phyloP scores from a whole-genome alignment of 2,888 invertebrate species.

The Drosophila nigricruria region DNA sequence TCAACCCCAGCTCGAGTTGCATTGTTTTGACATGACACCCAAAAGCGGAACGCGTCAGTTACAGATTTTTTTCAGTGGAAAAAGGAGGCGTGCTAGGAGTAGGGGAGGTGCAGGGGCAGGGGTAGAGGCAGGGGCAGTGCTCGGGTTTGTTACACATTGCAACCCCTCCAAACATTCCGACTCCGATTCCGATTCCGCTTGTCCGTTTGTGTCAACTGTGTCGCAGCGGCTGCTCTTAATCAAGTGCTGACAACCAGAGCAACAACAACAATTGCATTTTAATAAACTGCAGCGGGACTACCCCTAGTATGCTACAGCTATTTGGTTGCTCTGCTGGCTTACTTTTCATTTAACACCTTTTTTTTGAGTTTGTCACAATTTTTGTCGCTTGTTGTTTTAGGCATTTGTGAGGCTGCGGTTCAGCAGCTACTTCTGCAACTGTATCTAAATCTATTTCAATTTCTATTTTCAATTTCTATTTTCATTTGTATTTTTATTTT shows the following conservation, averaged over 20 bases:
- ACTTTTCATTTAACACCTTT: constrained; percentile 75
- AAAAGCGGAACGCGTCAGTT: constrained; percentile 54
- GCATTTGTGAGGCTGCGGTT: constrained; percentile 40
- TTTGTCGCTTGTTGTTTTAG: constrained; percentile 69
- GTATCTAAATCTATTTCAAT: constrained; percentile 45
- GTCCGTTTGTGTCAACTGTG: constrained; percentile 26
- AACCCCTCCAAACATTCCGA: constrained; percentile 25
- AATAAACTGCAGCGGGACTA: constrained; percentile 59
- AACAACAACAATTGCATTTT: constrained; percentile 75
- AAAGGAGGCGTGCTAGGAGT: not conserved
- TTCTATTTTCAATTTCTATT: constrained; percentile 22
- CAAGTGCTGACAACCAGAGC: constrained; percentile 76
- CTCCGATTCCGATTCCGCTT: not conserved
- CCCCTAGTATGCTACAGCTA: constrained; percentile 1
- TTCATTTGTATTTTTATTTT: constrained; percentile 27
- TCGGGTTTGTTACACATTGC: constrained; percentile 21
- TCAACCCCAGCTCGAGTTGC: constrained; percentile 68
- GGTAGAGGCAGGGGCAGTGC: not conserved
- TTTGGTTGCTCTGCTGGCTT: constrained; percentile 39
- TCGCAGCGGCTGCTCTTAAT: constrained; percentile 70
- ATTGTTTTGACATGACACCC: constrained; percentile 80
- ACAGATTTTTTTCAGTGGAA: constrained; percentile 29
- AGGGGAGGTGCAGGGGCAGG: not conserved
- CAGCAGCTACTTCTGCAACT: constrained; percentile 41
- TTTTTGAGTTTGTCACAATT: constrained; percentile 57